Conservation (phyloP, 2,113 vertebrate species). For the Solea solea region DNA sequence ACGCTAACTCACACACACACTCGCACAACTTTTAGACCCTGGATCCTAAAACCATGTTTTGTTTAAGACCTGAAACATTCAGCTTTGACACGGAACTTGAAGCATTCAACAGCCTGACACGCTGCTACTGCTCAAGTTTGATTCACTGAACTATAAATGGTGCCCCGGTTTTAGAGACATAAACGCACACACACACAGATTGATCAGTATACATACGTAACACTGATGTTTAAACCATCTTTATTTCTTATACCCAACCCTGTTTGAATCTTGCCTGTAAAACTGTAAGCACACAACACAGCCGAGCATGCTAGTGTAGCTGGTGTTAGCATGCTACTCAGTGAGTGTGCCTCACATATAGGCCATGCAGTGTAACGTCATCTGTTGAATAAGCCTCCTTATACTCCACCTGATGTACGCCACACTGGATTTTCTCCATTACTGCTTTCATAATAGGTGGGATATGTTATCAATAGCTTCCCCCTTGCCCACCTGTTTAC, state of each 20-base stretch:
- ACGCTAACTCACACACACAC: constrained; percentile 33
- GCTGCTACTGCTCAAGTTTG: constrained; percentile 45
- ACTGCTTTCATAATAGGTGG: constrained; percentile 22
- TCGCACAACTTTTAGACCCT: constrained; percentile 17
- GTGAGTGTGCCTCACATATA: constrained; percentile 48
- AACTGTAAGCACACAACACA: not conserved
- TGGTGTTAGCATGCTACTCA: constrained; percentile 43
- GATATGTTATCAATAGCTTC: not conserved
- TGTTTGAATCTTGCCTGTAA: not conserved
- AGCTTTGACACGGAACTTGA: not conserved
- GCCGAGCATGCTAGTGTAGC: constrained; percentile 6
- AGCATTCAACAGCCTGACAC: constrained; percentile 7
- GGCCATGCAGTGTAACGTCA: constrained; percentile 72
- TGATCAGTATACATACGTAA: not conserved
- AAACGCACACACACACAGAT: not conserved
- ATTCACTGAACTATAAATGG: constrained; percentile 9
- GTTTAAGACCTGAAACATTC: constrained; percentile 10
- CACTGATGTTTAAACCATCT: not conserved
- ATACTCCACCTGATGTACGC: constrained; percentile 30
- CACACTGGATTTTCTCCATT: constrained; percentile 54
- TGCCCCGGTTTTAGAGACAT: constrained; percentile 32
- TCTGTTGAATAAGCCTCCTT: constrained; percentile 67
- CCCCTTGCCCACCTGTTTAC: not conserved
- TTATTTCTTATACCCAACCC: no score
- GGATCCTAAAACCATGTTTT: constrained; percentile 10